Percentiles rank a stretch among this genome's conserved stretches.
Evolutionary conservation across 2,113 vertebrate genomes (phyloP).

Genomic region (Leucoraja erinaceus): DNA sequence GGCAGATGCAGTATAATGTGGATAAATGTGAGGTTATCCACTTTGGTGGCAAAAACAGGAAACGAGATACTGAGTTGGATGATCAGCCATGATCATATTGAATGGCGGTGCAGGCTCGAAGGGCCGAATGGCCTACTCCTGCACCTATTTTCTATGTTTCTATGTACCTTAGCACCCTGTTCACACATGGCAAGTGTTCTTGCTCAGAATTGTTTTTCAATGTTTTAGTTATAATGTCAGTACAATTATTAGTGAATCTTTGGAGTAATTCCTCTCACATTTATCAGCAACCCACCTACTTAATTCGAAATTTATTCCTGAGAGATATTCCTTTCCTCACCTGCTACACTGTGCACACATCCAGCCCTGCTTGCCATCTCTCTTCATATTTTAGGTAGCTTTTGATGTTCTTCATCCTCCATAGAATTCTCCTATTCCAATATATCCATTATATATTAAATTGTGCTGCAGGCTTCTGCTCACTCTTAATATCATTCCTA

Average conservation of each 20-base stretch:
- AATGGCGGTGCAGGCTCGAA: too few species aligned
- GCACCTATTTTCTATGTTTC: too few species aligned
- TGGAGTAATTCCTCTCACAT: background rate
- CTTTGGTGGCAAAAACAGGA: too few species aligned
- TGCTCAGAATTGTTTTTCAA: background rate
- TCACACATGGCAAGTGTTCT: background rate
- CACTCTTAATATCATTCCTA: too few species aligned
- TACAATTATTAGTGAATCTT: background rate
- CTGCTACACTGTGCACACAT: background rate
- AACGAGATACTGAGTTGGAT: too few species aligned
- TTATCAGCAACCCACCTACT: background rate
- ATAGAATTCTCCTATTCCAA: background rate
- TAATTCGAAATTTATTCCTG: background rate
- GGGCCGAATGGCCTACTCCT: too few species aligned
- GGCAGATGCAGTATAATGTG: too few species aligned
- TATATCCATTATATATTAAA: background rate
- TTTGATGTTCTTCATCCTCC: background rate
- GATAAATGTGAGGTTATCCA: too few species aligned
- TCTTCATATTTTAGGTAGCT: background rate
- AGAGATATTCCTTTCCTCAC: background rate
- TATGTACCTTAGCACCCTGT: background rate
- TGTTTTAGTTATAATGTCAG: background rate
- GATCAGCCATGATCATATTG: too few species aligned
- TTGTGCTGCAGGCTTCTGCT: too few species aligned
- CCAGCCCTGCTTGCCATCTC: background rate